Conservation (phyloP, 1,140 invertebrate species). For the Hycleus phaleratus region DNA sequence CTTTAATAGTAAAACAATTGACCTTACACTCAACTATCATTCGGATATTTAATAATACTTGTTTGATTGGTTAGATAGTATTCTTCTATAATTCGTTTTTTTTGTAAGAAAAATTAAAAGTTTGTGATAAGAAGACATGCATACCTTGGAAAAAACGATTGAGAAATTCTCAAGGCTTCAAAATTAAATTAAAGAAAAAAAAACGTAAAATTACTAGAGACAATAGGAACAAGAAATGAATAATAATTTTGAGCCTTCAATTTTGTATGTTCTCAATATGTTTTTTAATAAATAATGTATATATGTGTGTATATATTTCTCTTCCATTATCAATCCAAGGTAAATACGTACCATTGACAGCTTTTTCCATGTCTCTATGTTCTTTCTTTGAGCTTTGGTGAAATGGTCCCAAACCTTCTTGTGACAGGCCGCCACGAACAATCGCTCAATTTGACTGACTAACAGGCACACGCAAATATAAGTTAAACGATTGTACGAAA, state of each 20-base stretch:
- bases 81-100: no score
- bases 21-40: no score
- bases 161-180: not conserved
- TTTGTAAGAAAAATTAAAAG: no score
- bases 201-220: no score
- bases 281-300: no score
- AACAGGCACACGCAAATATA: constrained; percentile 46
- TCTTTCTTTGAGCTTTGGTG: constrained; percentile 96
- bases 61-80: no score
- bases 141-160: constrained; percentile 11
- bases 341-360: constrained; percentile 84
- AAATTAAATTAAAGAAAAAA: not conserved
- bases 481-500: constrained; percentile 23
- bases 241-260: not conserved
- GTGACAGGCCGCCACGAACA: constrained; percentile 87
- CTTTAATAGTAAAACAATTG: no score
- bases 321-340: constrained; percentile 19
- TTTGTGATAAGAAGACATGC: not conserved
- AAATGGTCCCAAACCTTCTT: constrained; percentile 99
- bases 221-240: not conserved
- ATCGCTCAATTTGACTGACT: constrained; percentile 97
- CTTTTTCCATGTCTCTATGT: constrained; percentile 96
- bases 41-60: no score
- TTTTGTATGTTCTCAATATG: no score
- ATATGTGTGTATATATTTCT: no score